Conservation (phyloP, 2,113 vertebrate genomes). For the Zapus hudsonius region DNA sequence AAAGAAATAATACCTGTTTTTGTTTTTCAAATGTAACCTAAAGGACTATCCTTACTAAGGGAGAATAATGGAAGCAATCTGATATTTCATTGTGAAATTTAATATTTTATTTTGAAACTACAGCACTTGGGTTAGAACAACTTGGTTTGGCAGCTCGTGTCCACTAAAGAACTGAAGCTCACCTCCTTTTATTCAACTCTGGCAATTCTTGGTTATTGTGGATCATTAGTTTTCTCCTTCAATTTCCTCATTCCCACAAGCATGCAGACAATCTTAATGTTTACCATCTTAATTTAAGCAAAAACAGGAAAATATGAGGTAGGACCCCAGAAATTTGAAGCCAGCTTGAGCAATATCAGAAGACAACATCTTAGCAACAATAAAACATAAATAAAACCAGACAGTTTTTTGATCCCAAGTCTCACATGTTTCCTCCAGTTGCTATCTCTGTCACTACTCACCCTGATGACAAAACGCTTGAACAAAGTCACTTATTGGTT, state of each 20-base stretch:
- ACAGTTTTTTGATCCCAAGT: not conserved
- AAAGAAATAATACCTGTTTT: not conserved
- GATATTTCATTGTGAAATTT: not conserved
- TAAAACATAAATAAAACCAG: not conserved
- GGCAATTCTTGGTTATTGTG: not conserved
- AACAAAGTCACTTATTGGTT: not conserved
- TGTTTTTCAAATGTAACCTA: not conserved
- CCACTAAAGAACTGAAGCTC: not conserved
- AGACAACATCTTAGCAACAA: not conserved
- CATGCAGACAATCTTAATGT: not conserved
- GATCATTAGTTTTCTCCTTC: not conserved
- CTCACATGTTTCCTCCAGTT: not conserved
- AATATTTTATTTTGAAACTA: not conserved
- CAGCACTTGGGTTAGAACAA: constrained; percentile 19
- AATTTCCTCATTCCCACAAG: not conserved
- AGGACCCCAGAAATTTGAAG: not conserved
- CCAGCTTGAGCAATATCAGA: too few species aligned
- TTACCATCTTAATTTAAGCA: not conserved
- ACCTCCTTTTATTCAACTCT: not conserved
- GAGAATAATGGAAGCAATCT: not conserved
- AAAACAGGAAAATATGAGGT: not conserved
- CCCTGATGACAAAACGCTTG: not conserved
- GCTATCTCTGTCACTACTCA: too few species aligned
- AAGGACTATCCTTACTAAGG: not conserved
- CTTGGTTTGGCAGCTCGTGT: not conserved